Evolutionary conservation across 2,113 vertebrate genomes (phyloP).

Genomic region (Zosterops pallidus): DNA sequence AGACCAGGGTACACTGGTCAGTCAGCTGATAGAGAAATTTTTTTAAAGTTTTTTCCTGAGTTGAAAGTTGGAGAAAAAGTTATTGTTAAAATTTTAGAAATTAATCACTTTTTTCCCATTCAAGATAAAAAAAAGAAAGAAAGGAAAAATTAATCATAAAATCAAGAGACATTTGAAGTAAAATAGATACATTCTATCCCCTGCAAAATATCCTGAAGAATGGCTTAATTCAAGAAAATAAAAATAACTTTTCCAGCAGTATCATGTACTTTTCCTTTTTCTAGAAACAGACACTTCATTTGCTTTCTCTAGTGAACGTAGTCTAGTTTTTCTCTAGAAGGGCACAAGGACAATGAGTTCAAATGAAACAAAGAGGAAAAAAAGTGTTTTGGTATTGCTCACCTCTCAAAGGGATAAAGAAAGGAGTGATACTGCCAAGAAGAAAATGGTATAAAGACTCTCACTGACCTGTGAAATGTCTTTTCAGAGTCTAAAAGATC

Average conservation of each 20-base stretch:
- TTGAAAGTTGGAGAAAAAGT: background rate
- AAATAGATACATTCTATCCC: background rate
- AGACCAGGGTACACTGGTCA: background rate
- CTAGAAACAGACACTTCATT: background rate
- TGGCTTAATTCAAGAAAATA: background rate
- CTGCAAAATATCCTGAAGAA: background rate
- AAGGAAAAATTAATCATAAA: background rate
- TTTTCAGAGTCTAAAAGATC: background rate
- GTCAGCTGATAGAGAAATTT: conserved; percentile 3
- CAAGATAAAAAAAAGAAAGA: background rate
- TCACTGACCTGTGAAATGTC: background rate
- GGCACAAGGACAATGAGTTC: background rate
- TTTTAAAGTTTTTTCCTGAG: background rate
- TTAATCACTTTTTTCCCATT: background rate
- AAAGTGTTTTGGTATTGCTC: background rate
- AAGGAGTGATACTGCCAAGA: background rate
- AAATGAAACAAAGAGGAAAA: background rate
- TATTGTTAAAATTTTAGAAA: background rate
- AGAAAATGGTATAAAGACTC: background rate
- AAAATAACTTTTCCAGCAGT: background rate
- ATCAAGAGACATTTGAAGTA: background rate
- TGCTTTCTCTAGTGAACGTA: background rate
- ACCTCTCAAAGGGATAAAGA: background rate
- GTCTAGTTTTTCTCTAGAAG: background rate
- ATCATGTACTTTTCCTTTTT: background rate